Base-by-base conservation (phyloP, 2,888 invertebrate species). In the Apamea anceps region DNA sequence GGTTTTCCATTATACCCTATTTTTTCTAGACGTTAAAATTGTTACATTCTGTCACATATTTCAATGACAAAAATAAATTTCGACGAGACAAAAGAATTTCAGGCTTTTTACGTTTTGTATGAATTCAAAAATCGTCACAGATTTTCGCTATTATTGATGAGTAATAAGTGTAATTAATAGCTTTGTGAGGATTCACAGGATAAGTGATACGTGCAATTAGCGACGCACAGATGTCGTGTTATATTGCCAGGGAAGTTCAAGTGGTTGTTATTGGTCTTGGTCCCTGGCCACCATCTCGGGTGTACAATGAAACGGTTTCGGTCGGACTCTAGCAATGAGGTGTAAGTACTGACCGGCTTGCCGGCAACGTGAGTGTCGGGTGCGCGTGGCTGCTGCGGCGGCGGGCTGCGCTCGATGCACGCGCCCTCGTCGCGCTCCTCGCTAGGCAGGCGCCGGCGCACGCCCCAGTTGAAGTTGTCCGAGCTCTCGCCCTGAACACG, bases 391-490 rank as follows among this genome's bases (percentile, higher is more conserved):
- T 85, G 92, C 72, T 85, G 92, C 76, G 94, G 95, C 60, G 95
- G 95, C 25, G 95, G 94, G 86, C 94, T 94, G 76, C 95, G 93
- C 84, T 95, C 95, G 6, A 88, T 85, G 4, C 83, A 91, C 1
- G 83, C 89, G 63, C 90, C 91, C 71, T 93, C 94, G 25, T 95
- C 95, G 21, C 95, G 93, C 88, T 96, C 99, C 84, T 98, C 98
- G 89, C 98, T 98, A 57, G 99, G 97, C 82, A 99, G 98, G 80
- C 99, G 98, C 32, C 99, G 97, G 12, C 99, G 98, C 48, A 99
- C 99, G 80, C 99, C 99, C 99, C 99, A 99, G 95, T 99, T 99
- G 96, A 99, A 99, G 95, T 99, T 99, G 94, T 99, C 99, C 0
- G 99, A 99, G 86, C 99, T 99, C 94, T 99, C 99, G 62, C 99